Conservation (phyloP, 2,113 vertebrate species). For the Melozone crissalis region DNA sequence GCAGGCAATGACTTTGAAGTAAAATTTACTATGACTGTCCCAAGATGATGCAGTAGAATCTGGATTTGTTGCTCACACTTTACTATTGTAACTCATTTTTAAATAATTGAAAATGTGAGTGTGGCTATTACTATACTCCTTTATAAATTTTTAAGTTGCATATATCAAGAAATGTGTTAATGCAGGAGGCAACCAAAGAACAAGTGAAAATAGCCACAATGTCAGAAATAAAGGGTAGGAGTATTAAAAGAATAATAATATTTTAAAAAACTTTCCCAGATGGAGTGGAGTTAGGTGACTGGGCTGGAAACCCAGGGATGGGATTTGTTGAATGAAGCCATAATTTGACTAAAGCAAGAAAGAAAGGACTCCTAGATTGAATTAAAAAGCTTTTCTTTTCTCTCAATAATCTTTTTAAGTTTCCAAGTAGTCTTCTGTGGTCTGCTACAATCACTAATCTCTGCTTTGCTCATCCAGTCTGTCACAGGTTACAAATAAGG, state of each 20-base stretch:
- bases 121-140: neutral
- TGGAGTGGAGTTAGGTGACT: neutral
- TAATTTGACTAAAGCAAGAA: neutral
- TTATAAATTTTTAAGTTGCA: neutral
- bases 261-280: neutral
- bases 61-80: neutral
- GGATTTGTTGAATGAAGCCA: neutral
- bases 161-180: neutral
- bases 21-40: neutral
- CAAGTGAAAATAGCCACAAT: neutral
- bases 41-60: neutral
- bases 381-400: neutral
- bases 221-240: neutral
- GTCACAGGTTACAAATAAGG: neutral
- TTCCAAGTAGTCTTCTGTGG: no score
- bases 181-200: neutral
- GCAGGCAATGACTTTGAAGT: neutral
- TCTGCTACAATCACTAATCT: rapidly evolving
- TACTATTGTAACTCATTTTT: neutral
- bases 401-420: neutral
- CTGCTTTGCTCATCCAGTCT: neutral
- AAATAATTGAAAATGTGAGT: neutral
- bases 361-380: neutral
- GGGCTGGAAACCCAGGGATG: neutral
- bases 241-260: no score